Base-by-base conservation (phyloP, 2,888 invertebrate genomes). In the Cinara cedri region DNA sequence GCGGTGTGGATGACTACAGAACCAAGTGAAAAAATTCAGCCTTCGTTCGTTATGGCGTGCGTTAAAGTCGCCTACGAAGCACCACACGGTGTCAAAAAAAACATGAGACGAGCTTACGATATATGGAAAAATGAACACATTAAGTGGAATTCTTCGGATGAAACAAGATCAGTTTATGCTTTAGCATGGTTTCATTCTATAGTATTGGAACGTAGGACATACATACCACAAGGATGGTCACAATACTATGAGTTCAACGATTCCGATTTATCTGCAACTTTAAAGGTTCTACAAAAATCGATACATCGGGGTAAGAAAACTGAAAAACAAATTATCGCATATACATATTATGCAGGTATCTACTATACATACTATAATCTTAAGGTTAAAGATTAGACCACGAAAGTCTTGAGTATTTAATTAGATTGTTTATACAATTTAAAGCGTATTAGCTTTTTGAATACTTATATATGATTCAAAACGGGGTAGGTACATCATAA, bases 181-280 rank as follows among this genome's bases (percentile, higher is more conserved):
- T 87, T 97, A 19, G 92, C 96, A 82, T 93, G 94, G 89, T 88
- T 95, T 80, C 97, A 98, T 86, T 96, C 98, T 0, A 88, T 97
- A 16, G 88, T 96, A 72, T 93, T 94, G 85, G 98, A 99, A 86
- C 89, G 99, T 57, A 89, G 98, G 81, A 93, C 92, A 72, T 98
- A 92, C 86, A 93, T 97, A 83, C 97, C 97, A 0, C 94, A 95
- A 88, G 93, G 95, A 0, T 96, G 96, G 96, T 92, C 92, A 0
- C 93, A 92, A 85, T 90, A 90, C 85, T 96, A 97, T 86, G 95
- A 96, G 84, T 96, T 96, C 86, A 92, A 91, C 72, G 91, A 92
- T 83, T 89, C 92, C 0, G 96, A 96, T 86, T 87, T 95, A 1
- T 88, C 90, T 72, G 92, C 93, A 6, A 93, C 92, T 0, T 88